phyloP scores from a whole-genome alignment of 1,140 invertebrate genomes.

The Lasioglossum baleicum region DNA sequence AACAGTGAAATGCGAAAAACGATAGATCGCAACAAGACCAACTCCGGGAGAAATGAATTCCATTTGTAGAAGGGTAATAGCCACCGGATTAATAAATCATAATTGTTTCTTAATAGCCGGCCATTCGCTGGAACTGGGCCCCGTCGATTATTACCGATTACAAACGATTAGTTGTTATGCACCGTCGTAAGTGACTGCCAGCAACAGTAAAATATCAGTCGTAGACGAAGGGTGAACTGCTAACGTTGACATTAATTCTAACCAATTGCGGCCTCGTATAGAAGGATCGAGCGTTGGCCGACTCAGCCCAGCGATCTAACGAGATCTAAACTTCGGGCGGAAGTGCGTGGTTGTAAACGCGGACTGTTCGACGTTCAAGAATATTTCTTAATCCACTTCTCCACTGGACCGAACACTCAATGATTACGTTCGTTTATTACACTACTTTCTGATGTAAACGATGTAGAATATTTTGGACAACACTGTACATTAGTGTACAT shows the following conservation, averaged over 20 bases:
- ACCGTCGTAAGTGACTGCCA: background rate
- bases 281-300: slow-evolving; percentile 10
- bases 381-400: background rate
- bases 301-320: background rate
- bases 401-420: background rate
- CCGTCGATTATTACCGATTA: slow-evolving; percentile 35
- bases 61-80: background rate
- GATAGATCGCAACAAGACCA: background rate
- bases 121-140: background rate
- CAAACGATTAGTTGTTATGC: slow-evolving; percentile 42
- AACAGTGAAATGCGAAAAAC: no score
- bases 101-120: slow-evolving; percentile 5
- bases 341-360: slow-evolving; percentile 23
- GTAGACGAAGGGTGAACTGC: slow-evolving; percentile 21
- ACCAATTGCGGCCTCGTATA: slow-evolving; percentile 29
- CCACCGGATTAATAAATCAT: slow-evolving; percentile 5
- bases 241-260: slow-evolving; percentile 34
- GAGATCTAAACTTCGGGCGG: slow-evolving; percentile 32
- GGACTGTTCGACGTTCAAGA: background rate
- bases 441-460: no score
- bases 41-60: no score
- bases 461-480: no score
- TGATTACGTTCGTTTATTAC: no score
- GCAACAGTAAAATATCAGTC: slow-evolving; percentile 20
- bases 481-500: no score